These are phyloP conservation scores for Otolemur crassicaudatus DNA, from an alignment of 2,797 vertebrate genomes.

Conservation along the genomic window DNA sequence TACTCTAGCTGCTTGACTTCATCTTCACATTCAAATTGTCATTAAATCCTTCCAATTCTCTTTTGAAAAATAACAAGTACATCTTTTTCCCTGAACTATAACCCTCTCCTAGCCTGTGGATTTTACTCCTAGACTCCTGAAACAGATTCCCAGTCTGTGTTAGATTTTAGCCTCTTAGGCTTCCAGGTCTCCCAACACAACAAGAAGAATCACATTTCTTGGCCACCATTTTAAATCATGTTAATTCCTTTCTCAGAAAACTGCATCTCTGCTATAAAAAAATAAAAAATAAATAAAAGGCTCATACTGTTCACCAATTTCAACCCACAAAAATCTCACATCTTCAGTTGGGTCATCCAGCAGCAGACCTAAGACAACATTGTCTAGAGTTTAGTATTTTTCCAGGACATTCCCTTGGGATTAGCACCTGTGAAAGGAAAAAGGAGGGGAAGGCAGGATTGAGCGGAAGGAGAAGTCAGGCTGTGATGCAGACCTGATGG, in stretches of 20 bases:
- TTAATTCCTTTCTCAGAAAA: slow-evolving; percentile 77
- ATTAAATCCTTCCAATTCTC: slow-evolving; percentile 36
- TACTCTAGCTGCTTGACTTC: slow-evolving; percentile 28
- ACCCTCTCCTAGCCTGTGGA: slow-evolving; percentile 26
- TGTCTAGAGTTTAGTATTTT: background rate
- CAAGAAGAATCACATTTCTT: slow-evolving; percentile 74
- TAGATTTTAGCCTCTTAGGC: slow-evolving; percentile 71
- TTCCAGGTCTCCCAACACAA: slow-evolving; percentile 64
- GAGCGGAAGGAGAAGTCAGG: background rate
- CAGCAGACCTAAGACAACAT: background rate
- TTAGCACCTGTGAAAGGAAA: background rate
- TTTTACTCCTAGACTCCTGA: slow-evolving; percentile 63
- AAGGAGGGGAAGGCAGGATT: background rate
- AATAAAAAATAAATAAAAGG: slow-evolving; percentile 7
- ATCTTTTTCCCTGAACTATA: slow-evolving; percentile 16
- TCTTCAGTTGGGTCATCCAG: background rate
- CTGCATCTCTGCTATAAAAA: slow-evolving; percentile 52
- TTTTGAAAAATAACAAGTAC: slow-evolving; percentile 68
- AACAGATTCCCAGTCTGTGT: slow-evolving; percentile 71
- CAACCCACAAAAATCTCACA: slow-evolving; percentile 18
- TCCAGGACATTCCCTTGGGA: background rate
- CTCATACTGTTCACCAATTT: background rate
- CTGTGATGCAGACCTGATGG: background rate
- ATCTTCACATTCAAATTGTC: slow-evolving; percentile 3
- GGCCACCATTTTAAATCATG: slow-evolving; percentile 67